Conservation (phyloP, 1,140 invertebrate genomes). For the Drosophila navojoa region DNA sequence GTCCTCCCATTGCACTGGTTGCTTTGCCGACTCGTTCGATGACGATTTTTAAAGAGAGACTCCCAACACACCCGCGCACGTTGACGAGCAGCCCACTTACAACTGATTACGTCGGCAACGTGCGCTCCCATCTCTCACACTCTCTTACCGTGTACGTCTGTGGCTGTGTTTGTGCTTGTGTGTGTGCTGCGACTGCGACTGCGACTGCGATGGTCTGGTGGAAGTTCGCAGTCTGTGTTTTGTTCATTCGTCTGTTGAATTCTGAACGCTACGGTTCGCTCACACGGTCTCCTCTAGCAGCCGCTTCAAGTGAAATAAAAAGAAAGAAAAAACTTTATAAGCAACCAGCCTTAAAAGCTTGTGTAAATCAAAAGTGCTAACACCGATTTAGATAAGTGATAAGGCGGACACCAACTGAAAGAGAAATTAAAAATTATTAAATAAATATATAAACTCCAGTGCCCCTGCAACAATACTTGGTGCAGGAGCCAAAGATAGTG, state of each 20-base stretch:
- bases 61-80: constrained; percentile 20
- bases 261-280: constrained; percentile 79
- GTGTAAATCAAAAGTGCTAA: constrained; percentile 45
- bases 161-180: constrained; percentile 3
- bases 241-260: constrained; percentile 84
- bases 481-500: constrained; percentile 35
- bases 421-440: constrained; percentile 23
- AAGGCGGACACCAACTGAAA: constrained; percentile 39
- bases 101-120: constrained; percentile 74
- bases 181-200: constrained; percentile 44
- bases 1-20: constrained; percentile 63
- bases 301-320: constrained; percentile 46
- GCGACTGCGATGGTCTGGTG: constrained; percentile 63
- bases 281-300: constrained; percentile 40
- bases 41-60: constrained; percentile 53
- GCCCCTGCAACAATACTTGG: constrained; percentile 6
- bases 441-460: constrained; percentile 43
- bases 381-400: constrained; percentile 46
- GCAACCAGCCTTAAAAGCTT: constrained; percentile 25
- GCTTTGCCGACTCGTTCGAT: constrained; percentile 51
- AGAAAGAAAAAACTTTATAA: constrained; percentile 41
- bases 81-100: constrained; percentile 42
- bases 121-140: constrained; percentile 38
- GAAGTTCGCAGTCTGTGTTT: constrained; percentile 57
- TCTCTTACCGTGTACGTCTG: constrained; percentile 21